These are phyloP conservation scores for Campoplex capitator DNA, from an alignment of 2,888 invertebrate genomes.

Conservation along the genomic window DNA sequence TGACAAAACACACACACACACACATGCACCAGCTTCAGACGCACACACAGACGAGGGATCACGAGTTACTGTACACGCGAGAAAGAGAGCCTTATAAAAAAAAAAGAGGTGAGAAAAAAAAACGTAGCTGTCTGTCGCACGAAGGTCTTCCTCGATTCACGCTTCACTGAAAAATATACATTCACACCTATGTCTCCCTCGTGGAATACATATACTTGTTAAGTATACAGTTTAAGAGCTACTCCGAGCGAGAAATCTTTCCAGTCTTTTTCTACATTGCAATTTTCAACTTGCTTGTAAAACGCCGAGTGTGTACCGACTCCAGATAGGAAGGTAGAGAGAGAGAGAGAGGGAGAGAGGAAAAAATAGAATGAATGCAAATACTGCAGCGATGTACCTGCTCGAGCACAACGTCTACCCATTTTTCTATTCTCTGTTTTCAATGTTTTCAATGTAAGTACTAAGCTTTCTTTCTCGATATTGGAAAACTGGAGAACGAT, in stretches of 20 bases:
- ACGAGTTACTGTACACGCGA: constrained; percentile 1
- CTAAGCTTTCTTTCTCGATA: not conserved
- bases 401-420: not conserved
- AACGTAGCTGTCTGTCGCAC: constrained; percentile 67
- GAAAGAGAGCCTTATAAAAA: constrained; percentile 16
- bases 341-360: not conserved
- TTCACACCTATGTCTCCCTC: constrained; percentile 45
- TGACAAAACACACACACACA: not conserved
- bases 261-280: constrained; percentile 21
- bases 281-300: constrained; percentile 42
- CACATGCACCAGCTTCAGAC: not conserved
- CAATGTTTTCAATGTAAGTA: not conserved
- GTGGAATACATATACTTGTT: not conserved
- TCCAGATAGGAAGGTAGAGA: constrained; percentile 14
- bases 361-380: constrained; percentile 20
- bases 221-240: constrained; percentile 34
- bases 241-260: constrained; percentile 25
- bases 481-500: not conserved
- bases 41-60: not conserved
- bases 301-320: constrained; percentile 41
- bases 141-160: constrained; percentile 74
- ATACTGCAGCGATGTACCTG: constrained; percentile 7
- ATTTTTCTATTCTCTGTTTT: not conserved
- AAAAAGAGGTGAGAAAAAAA: constrained; percentile 22
- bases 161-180: constrained; percentile 68